Evolutionary conservation across 2,888 invertebrate species (phyloP).

Genomic region (Dyspetes luteomarginatus): DNA sequence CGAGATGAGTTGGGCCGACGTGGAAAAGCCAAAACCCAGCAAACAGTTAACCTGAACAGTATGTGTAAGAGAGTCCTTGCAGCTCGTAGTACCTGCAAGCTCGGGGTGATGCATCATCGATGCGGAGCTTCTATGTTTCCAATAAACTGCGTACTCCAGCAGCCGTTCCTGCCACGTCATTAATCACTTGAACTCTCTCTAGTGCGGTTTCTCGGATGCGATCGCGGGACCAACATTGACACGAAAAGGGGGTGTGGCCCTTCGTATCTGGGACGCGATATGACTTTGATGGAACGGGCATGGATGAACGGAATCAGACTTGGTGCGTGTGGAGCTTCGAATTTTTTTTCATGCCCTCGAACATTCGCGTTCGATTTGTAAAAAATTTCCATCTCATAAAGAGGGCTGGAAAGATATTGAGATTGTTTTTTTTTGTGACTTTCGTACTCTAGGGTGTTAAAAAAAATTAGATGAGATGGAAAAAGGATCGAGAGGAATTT

Average conservation of each 20-base stretch:
- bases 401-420: no score
- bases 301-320: neutral
- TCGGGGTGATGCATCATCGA: slow-evolving; percentile 73
- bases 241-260: slow-evolving; percentile 62
- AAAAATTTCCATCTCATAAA: no score
- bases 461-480: no score
- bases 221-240: slow-evolving; percentile 63
- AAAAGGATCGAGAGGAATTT: no score
- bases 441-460: no score
- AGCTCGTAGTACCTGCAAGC: slow-evolving; percentile 63
- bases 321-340: neutral
- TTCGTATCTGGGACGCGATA: slow-evolving; percentile 23
- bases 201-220: neutral
- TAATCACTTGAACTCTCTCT: slow-evolving; percentile 68
- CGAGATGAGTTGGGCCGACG: slow-evolving; percentile 21
- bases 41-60: neutral
- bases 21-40: slow-evolving; percentile 8
- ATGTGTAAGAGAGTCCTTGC: neutral
- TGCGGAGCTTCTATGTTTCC: slow-evolving; percentile 70
- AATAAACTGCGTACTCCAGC: slow-evolving; percentile 74
- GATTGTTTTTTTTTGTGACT: no score
- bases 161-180: slow-evolving; percentile 71
- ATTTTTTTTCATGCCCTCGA: neutral
- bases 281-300: slow-evolving; percentile 15
- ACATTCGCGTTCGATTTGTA: no score